A percentile compares a stretch with the other conserved stretches of the same genome.
These are phyloP conservation scores for Musca vetustissima DNA, from an alignment of 1,140 invertebrate genomes.

Conservation along the genomic window DNA sequence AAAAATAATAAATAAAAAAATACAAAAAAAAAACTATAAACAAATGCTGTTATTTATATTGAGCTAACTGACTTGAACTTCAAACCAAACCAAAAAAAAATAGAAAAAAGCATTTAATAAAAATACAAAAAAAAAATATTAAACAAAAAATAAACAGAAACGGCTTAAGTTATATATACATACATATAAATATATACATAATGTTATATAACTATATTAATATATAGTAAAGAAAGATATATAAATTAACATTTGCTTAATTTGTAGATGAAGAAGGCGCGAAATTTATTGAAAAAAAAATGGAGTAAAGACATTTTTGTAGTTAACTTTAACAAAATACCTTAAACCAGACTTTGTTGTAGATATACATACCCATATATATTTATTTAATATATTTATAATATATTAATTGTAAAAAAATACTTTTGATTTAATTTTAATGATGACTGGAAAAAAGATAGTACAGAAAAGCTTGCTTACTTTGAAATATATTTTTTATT, in stretches of 20 bases:
- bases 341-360: slow-evolving; percentile 9
- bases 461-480: slow-evolving; percentile 6
- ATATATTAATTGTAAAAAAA: no score
- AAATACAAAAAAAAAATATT: slow-evolving; percentile 4
- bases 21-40: background rate
- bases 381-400: no score
- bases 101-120: slow-evolving; percentile 22
- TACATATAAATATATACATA: slow-evolving; percentile 31
- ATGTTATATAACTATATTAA: slow-evolving; percentile 28
- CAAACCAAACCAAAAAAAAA: background rate
- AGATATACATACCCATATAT: background rate
- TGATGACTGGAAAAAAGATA: background rate
- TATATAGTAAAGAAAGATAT: slow-evolving; percentile 11
- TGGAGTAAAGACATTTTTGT: background rate
- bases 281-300: background rate
- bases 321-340: slow-evolving; percentile 14
- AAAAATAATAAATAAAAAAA: no score
- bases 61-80: background rate
- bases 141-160: slow-evolving; percentile 25
- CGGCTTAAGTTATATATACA: slow-evolving; percentile 27
- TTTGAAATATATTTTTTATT: background rate
- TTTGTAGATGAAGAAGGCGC: background rate
- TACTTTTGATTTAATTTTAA: slow-evolving; percentile 7
- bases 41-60: slow-evolving; percentile 11
- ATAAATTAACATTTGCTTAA: background rate